Base-by-base conservation (phyloP, 1,140 invertebrate species). In the Theocolax elegans region DNA sequence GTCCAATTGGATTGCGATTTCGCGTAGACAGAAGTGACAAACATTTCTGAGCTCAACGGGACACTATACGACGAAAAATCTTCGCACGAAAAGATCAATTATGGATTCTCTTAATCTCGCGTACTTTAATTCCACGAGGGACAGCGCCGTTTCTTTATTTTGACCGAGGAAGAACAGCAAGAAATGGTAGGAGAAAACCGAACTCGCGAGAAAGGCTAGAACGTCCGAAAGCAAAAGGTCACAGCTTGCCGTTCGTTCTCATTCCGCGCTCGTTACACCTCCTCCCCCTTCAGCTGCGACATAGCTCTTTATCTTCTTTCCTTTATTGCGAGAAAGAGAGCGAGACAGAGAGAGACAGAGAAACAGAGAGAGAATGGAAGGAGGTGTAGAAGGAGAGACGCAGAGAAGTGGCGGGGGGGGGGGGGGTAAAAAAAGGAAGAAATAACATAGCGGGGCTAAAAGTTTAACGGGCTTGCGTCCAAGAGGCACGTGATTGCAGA, bases 291-390 rank as follows among this genome's bases (percentile, higher is more conserved):
- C 12, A 19, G 9, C 31, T 7, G 29, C 48, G 44, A 64, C 62
- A 51, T 40, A 65, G 63, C 49, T 31, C 23, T 54, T 65, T 65
- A 65, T 65, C 38, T 64, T 29, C 8, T 64, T 64, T 64, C 17
- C 25, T 13, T 44, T 13, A 13, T 15, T n/a, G 15, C 42, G 42
- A 4, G 42, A 35, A 35, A 10, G 31, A 35, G 10, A 35, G 10
- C 31, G 10, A 4, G 31, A 35, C 31, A 35, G 31, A 35, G 10
- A 44, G 42, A n/a, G 1, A 29, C 3, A 27, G 25, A 31, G 17
- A 56, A 31, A 13, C 29, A 15, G 2, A 7, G 42, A 10, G 15
- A 4, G 25, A 27, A 2, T 29, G 21, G 17, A 10, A 25, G 6
- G 17, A 6, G 44, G 7, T 10, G n/a, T 44, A 49, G n/a, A 25